phyloP scores from a whole-genome alignment of 1,140 invertebrate genomes.

The Teleopsis dalmanni region DNA sequence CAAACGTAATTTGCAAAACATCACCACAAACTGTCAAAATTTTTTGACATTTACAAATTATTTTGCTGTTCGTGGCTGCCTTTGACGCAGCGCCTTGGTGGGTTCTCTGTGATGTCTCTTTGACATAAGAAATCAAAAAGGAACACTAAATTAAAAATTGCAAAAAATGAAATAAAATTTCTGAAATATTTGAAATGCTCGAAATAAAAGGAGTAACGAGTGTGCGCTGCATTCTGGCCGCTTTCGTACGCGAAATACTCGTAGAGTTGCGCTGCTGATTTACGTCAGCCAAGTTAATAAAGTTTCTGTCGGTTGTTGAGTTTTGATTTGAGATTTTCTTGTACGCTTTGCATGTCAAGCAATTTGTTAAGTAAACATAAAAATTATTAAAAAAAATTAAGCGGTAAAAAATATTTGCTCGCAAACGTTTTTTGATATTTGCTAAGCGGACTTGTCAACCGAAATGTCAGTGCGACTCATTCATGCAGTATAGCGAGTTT shows the following conservation, averaged over 20 bases:
- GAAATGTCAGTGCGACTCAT: constrained; percentile 14
- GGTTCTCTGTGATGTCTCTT: neutral
- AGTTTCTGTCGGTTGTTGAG: neutral
- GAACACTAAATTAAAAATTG: no score
- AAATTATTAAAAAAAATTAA: neutral
- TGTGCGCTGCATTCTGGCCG: neutral
- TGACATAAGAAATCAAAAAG: no score
- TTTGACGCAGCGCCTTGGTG: neutral
- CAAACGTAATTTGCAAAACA: constrained; percentile 19
- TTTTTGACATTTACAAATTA: constrained; percentile 19
- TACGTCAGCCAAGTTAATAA: constrained; percentile 9
- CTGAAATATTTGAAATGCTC: neutral
- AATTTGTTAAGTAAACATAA: no score
- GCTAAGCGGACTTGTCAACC: constrained; percentile 9
- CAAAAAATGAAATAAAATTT: no score
- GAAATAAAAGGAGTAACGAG: neutral
- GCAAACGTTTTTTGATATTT: no score
- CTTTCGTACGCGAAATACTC: neutral
- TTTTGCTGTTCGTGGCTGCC: constrained; percentile 8
- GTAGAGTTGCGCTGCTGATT: constrained; percentile 12
- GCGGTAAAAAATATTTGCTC: no score
- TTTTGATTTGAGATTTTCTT: neutral
- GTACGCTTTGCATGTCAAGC: neutral
- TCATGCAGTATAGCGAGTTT: no score
- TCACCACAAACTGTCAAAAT: constrained; percentile 19